These are phyloP conservation scores for Yponomeuta plumbellus DNA, from an alignment of 2,888 invertebrate genomes.

Conservation along the genomic window DNA sequence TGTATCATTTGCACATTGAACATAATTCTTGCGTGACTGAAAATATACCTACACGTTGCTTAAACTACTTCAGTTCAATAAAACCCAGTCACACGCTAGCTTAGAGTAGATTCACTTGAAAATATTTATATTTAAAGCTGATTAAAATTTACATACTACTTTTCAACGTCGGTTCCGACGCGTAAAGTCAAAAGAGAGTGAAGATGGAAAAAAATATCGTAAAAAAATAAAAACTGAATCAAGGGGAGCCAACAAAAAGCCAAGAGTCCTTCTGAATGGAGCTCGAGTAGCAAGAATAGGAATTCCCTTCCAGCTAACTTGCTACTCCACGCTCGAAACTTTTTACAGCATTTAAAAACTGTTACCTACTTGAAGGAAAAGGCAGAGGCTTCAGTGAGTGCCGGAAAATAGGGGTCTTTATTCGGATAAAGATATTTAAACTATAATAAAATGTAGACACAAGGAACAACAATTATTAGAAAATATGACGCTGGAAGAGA, in stretches of 20 bases:
- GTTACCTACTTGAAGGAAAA: background rate
- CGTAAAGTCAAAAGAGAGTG: too few relatives aligned
- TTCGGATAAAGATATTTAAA: too few relatives aligned
- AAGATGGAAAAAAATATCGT: background rate
- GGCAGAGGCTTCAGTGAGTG: background rate
- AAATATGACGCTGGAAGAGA: too few relatives aligned
- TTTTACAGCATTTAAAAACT: constrained; percentile 4
- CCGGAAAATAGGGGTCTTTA: background rate
- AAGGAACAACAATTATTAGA: too few relatives aligned
- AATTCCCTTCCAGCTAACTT: background rate
- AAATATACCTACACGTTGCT: background rate
- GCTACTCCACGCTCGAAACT: constrained; percentile 1
- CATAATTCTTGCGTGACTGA: background rate
- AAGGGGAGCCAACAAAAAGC: background rate
- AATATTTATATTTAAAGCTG: too few relatives aligned
- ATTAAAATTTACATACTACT: too few relatives aligned
- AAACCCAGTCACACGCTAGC: too few relatives aligned
- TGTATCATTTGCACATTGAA: background rate
- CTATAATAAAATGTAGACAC: too few relatives aligned
- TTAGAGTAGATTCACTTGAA: too few relatives aligned
- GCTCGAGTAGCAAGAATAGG: background rate
- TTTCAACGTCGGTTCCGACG: too few relatives aligned
- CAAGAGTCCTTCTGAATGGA: background rate
- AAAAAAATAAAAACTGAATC: background rate
- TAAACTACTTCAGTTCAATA: too few relatives aligned